phyloP scores from a whole-genome alignment of 2,113 vertebrate genomes.

The Forbesichthys papilliferus region DNA sequence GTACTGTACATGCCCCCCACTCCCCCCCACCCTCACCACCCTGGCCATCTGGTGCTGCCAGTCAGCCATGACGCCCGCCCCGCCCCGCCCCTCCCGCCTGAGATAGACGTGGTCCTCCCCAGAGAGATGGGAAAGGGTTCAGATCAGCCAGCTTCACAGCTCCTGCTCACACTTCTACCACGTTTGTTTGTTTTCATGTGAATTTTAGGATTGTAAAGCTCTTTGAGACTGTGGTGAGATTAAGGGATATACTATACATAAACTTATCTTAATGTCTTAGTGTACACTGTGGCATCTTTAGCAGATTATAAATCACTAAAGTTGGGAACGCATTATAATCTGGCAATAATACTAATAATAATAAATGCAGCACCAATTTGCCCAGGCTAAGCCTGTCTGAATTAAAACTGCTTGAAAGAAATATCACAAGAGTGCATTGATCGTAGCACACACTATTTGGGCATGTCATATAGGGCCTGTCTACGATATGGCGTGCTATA shows the following conservation, averaged over 20 bases:
- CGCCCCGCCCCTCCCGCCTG: slow-evolving; percentile 25
- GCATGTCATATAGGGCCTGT: neutral
- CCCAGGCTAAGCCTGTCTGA: too few species aligned
- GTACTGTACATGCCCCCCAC: slow-evolving; percentile 45
- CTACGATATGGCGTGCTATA: too few species aligned
- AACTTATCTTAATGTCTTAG: slow-evolving; percentile 23
- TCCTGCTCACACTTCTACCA: slow-evolving; percentile 15
- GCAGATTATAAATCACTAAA: neutral
- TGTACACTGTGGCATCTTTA: slow-evolving; percentile 7
- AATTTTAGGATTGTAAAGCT: neutral
- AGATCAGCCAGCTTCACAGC: slow-evolving; percentile 27
- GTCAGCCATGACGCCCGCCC: slow-evolving; percentile 54
- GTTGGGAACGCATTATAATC: too few species aligned
- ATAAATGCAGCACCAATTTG: too few species aligned
- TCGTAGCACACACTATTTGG: neutral
- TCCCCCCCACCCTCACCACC: slow-evolving; percentile 1
- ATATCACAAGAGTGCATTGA: too few species aligned
- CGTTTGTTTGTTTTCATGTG: too few species aligned
- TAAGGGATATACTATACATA: slow-evolving; percentile 28
- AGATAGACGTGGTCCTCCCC: slow-evolving; percentile 32
- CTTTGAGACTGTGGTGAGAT: neutral
- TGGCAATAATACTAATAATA: too few species aligned
- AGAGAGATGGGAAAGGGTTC: slow-evolving; percentile 19
- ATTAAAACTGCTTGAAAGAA: too few species aligned
- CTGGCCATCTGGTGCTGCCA: slow-evolving; percentile 77